phyloP scores from a whole-genome alignment of 2,888 invertebrate species.

The Drosophila aldrichi region DNA sequence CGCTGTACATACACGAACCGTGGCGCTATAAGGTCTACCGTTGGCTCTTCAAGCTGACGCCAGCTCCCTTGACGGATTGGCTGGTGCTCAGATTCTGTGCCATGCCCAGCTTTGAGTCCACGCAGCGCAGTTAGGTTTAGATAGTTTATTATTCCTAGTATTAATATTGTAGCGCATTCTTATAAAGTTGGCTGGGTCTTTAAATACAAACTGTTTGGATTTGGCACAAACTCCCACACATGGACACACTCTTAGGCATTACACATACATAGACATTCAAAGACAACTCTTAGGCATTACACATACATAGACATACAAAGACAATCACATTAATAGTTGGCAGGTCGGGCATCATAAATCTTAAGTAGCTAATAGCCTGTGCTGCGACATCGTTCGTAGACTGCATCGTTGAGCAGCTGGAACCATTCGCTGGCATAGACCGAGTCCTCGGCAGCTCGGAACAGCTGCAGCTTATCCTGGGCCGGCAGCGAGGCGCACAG shows the following conservation, averaged over 20 bases:
- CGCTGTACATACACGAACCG: conserved; percentile 89
- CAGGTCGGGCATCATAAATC: conserved; percentile 19
- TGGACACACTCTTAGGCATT: conserved; percentile 5
- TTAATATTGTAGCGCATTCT: conserved; percentile 17
- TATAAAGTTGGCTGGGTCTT: conserved; percentile 49
- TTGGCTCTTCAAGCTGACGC: conserved; percentile 88
- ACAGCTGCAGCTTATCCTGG: conserved; percentile 81
- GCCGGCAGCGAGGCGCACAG: conserved; percentile 79
- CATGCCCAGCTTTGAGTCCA: conserved; percentile 86
- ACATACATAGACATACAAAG: conserved; percentile 11
- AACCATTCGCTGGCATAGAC: conserved; percentile 84
- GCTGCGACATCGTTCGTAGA: conserved; percentile 82
- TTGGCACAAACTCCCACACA: conserved; percentile 34
- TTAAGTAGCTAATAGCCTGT: conserved; percentile 57
- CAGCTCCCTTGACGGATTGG: conserved; percentile 87
- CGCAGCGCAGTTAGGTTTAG: background rate
- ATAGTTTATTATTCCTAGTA: conserved; percentile 1
- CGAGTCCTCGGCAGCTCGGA: conserved; percentile 83
- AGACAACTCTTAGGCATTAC: conserved; percentile 11
- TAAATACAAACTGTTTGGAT: conserved; percentile 30
- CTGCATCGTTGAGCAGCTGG: conserved; percentile 84
- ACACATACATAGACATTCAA: conserved; percentile 7
- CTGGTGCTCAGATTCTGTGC: conserved; percentile 88
- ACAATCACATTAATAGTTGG: conserved; percentile 29
- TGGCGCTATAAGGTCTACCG: conserved; percentile 89